Evolutionary conservation across 2,888 invertebrate genomes (phyloP).

Genomic region (Ypsolopha scabrella): DNA sequence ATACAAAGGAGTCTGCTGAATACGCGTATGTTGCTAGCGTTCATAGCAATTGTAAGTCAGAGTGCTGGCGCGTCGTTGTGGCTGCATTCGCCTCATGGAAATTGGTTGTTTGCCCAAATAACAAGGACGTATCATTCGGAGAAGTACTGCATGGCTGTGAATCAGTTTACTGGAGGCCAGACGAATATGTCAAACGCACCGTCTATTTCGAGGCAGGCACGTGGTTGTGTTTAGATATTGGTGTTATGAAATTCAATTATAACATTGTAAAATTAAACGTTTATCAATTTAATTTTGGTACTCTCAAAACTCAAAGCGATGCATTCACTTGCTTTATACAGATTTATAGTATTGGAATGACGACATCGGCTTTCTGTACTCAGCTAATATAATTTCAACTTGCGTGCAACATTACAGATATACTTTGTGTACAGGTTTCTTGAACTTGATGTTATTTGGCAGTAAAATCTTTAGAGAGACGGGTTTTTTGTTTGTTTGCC

Average conservation of each 20-base stretch:
- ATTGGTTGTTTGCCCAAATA: conserved; percentile 49
- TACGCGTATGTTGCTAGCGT: conserved; percentile 55
- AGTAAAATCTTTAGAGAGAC: conserved; percentile 7
- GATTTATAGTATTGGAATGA: too few species aligned
- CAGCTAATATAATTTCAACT: too few species aligned
- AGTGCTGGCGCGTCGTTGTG: conserved; percentile 52
- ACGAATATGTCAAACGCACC: too few species aligned
- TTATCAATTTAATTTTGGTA: too few species aligned
- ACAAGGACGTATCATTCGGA: conserved; percentile 61
- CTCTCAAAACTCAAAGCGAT: too few species aligned
- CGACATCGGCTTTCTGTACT: too few species aligned
- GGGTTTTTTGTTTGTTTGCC: conserved; percentile 8
- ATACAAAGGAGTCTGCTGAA: conserved; percentile 55
- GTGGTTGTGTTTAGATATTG: too few species aligned
- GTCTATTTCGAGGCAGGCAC: too few species aligned
- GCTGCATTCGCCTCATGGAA: conserved; percentile 59
- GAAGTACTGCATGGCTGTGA: conserved; percentile 59
- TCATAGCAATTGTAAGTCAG: conserved; percentile 59
- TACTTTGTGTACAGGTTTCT: not conserved
- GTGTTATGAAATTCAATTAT: too few species aligned
- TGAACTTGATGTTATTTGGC: conserved; percentile 4
- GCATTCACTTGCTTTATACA: too few species aligned
- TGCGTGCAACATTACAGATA: too few species aligned
- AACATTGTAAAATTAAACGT: too few species aligned
- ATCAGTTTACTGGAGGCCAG: conserved; percentile 31